Base-by-base conservation (phyloP, 2,888 invertebrate species). In the Tupiocoris notatus region DNA sequence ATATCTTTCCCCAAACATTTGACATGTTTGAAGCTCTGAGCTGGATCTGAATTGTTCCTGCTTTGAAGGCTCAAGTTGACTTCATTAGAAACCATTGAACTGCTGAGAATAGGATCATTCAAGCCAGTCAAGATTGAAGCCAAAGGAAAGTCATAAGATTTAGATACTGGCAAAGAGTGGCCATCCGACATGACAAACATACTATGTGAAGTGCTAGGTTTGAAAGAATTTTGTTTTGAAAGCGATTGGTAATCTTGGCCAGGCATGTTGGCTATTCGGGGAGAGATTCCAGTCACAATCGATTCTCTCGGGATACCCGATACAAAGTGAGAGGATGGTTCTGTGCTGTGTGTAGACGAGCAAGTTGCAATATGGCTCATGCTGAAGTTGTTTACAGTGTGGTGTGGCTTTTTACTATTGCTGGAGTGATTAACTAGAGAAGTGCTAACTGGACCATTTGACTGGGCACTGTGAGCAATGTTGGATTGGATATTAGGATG, bases 141-240 rank as follows among this genome's bases (percentile, higher is more conserved):
- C 62, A 73, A n/a, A 7, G 73, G 73, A 21, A 61, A 73, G 25
- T 73, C 73, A 63, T 57, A 73, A 6, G 56, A 57, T 20, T 73
- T 73, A 3, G 59, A 59, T 7, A 39, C 39, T 12, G 39, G 39
- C 12, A 12, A 12, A 3, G 6, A 3, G 6, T 39, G 39, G 12
- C 6, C 39, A 12, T 39, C 39, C 12, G 39, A 3, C 3, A 12
- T 7, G 3, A 3, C 39, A 12, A 39, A 39, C 39, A 39, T 7
- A 12, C 12, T 39, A 7, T 39, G 39, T 12, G 39, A 39, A 39
- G 39, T 3, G 3, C 6, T 12, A 7, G 39, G 6, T 12, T 39
- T 39, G 39, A 39, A 39, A 12, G 39, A 39, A 39, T 39, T 39
- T 39, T 39, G 6, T 12, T 39, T 39, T 3, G 12, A 12, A 39